Conservation (phyloP, 2,888 invertebrate genomes). For the Amiota minor region DNA sequence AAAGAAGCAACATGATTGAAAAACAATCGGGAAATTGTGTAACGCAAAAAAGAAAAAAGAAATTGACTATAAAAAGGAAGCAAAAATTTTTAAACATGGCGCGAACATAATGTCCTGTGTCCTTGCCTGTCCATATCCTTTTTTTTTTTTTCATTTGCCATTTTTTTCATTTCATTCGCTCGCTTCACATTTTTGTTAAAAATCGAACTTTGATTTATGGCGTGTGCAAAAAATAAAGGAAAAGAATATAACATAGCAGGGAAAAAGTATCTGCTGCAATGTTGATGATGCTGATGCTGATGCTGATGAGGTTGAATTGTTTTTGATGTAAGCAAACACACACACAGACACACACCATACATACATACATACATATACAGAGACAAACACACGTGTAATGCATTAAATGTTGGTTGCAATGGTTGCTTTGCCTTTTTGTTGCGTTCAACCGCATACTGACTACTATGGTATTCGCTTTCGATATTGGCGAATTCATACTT, state of each 20-base stretch:
- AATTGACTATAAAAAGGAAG: slow-evolving; percentile 43
- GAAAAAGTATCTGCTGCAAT: slow-evolving; percentile 40
- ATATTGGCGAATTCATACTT: slow-evolving; percentile 39
- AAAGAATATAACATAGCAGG: slow-evolving; percentile 21
- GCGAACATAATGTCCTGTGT: slow-evolving; percentile 72
- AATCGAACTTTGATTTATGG: slow-evolving; percentile 70
- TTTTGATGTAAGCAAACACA: slow-evolving; percentile 47
- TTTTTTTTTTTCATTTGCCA: slow-evolving; percentile 27
- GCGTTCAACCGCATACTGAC: slow-evolving; percentile 31
- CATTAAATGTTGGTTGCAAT: slow-evolving; percentile 33
- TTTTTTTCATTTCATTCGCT: slow-evolving; percentile 32
- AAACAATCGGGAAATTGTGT: slow-evolving; percentile 52
- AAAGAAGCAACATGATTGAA: slow-evolving; percentile 40
- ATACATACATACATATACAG: slow-evolving; percentile 34
- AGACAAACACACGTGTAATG: slow-evolving; percentile 41
- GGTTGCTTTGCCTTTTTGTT: slow-evolving; percentile 37
- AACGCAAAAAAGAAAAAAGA: slow-evolving; percentile 58
- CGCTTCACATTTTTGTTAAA: slow-evolving; percentile 41
- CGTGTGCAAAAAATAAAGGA: slow-evolving; percentile 47
- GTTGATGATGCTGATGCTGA: slow-evolving; percentile 64
- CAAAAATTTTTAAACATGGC: slow-evolving; percentile 67
- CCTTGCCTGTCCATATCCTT: slow-evolving; percentile 52
- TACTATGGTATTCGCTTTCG: too few species aligned
- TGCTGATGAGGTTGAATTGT: slow-evolving; percentile 62
- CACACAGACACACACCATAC: slow-evolving; percentile 34